Conservation (phyloP, 2,797 vertebrate genomes). For the Sternarchorhynchus goeldii region DNA sequence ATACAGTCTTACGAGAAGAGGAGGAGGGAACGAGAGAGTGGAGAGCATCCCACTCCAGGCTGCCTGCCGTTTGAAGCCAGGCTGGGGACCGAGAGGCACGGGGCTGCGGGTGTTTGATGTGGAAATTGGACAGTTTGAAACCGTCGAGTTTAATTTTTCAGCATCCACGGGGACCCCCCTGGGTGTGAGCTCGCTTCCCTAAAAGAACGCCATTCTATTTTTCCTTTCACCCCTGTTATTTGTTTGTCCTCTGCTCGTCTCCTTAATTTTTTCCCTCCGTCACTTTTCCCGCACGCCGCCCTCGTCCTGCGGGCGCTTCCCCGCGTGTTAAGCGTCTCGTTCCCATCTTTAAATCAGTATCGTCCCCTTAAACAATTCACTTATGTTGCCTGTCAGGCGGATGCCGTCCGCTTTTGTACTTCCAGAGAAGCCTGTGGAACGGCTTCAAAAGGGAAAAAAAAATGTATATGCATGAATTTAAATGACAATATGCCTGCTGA, state of each 20-base stretch:
- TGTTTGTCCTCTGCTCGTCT: conserved; percentile 71
- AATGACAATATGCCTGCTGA: conserved; percentile 49
- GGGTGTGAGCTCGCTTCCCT: conserved; percentile 66
- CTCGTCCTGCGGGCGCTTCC: conserved; percentile 9
- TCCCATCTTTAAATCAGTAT: conserved; percentile 43
- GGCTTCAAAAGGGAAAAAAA: conserved; percentile 48
- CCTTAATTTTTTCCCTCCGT: conserved; percentile 35
- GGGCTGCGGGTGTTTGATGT: conserved; percentile 86
- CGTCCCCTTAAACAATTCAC: conserved; percentile 57
- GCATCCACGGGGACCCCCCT: conserved; percentile 83
- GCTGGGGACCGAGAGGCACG: conserved; percentile 84
- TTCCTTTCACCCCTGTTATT: conserved; percentile 62
- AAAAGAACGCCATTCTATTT: conserved; percentile 56
- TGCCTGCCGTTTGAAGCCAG: conserved; percentile 86
- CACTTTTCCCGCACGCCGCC: conserved; percentile 17
- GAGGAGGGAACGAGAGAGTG: conserved; percentile 48
- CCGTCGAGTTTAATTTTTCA: conserved; percentile 93
- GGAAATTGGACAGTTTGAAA: conserved; percentile 96
- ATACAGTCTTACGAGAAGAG: conserved; percentile 55
- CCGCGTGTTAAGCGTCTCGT: conserved; percentile 44
- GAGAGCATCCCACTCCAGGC: conserved; percentile 76
- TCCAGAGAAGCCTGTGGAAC: conserved; percentile 31
- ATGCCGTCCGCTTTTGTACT: conserved; percentile 52
- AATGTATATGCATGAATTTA: conserved; percentile 58
- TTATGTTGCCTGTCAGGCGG: conserved; percentile 55